phyloP scores from a whole-genome alignment of 2,888 invertebrate genomes.

The Meganola albula region DNA sequence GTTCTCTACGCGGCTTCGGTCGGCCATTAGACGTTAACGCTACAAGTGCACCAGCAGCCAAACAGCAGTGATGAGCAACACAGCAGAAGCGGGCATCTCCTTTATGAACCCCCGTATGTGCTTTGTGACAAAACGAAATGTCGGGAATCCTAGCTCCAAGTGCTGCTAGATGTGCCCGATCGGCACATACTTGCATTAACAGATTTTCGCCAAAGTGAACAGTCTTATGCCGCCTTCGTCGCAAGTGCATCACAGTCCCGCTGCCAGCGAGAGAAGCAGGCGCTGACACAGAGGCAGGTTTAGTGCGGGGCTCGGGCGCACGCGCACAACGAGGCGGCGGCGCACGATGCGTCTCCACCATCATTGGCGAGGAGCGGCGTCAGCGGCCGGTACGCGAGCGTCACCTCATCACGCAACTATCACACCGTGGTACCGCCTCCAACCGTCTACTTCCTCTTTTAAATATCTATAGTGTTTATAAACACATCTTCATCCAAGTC shows the following conservation, averaged over 20 bases:
- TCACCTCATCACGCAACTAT: conserved; percentile 65
- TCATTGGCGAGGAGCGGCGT: conserved; percentile 73
- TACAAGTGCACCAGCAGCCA: conserved; percentile 61
- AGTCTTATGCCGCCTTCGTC: conserved; percentile 85
- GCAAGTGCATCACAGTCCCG: conserved; percentile 77
- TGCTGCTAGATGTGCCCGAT: conserved; percentile 77
- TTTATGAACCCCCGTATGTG: conserved; percentile 59
- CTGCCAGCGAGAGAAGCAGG: conserved; percentile 74
- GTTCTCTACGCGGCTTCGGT: conserved; percentile 57
- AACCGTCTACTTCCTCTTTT: conserved; percentile 31
- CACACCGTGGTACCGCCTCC: conserved; percentile 30
- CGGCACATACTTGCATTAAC: conserved; percentile 84
- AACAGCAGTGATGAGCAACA: conserved; percentile 72
- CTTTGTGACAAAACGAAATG: conserved; percentile 71
- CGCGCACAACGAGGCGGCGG: conserved; percentile 68
- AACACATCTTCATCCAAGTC: conserved; percentile 29
- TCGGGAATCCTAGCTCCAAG: conserved; percentile 70
- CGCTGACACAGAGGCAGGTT: conserved; percentile 76
- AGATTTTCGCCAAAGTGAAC: conserved; percentile 88
- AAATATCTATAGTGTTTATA: conserved; percentile 31
- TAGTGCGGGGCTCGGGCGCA: conserved; percentile 60
- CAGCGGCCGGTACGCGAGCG: conserved; percentile 69
- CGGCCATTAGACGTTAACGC: conserved; percentile 57
- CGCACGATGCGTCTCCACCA: conserved; percentile 75
- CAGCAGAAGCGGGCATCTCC: conserved; percentile 69